Evolutionary conservation across 2,797 vertebrate species (phyloP).

Genomic region (Adrianichthys oophorus): DNA sequence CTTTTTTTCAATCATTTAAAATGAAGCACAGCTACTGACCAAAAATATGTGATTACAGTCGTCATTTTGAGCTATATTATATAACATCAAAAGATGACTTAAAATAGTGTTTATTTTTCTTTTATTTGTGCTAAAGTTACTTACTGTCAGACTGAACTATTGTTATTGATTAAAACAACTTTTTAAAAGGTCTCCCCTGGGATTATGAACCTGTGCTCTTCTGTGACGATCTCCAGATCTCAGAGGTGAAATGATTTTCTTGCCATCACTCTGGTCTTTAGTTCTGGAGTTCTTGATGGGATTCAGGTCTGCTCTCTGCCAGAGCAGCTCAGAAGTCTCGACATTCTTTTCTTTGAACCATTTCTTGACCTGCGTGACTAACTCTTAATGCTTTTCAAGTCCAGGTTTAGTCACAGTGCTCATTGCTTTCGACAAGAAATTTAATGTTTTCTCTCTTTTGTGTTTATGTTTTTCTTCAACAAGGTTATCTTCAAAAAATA

Average conservation of each 20-base stretch:
- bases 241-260: neutral
- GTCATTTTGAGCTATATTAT: no score
- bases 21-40: no score
- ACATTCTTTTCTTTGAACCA: conserved; percentile 1
- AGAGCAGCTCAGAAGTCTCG: neutral
- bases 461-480: no score
- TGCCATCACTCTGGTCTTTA: conserved; percentile 2
- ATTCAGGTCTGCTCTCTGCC: conserved; percentile 3
- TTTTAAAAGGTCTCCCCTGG: neutral
- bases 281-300: neutral
- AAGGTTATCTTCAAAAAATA: no score
- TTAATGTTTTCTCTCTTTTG: no score
- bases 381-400: no score
- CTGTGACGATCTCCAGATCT: conserved; percentile 6
- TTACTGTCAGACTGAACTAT: neutral
- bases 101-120: no score
- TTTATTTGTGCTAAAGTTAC: neutral
- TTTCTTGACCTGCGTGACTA: neutral
- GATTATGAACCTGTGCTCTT: neutral
- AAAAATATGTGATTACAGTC: no score
- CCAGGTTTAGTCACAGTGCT: no score
- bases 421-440: no score
- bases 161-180: neutral
- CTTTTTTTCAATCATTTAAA: no score
- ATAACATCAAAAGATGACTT: no score